phyloP scores from a whole-genome alignment of 1,140 invertebrate genomes.

The Sogatella furcifera region DNA sequence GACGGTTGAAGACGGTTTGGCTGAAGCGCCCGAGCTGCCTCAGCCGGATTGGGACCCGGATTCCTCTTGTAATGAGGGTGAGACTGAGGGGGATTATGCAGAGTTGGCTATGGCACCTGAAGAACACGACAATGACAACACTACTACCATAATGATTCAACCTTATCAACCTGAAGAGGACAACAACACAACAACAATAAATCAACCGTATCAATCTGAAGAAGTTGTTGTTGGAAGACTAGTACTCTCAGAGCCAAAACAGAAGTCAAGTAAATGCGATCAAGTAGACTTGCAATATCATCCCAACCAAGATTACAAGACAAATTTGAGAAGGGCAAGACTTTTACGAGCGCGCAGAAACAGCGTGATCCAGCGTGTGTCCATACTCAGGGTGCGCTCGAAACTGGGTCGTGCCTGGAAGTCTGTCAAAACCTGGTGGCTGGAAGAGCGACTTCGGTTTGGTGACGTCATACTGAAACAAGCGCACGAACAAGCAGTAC shows the following conservation, averaged over 20 bases:
- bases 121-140: neutral
- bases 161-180: neutral
- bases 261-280: neutral
- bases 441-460: constrained; percentile 9
- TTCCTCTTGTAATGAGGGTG: neutral
- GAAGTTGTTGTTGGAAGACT: neutral
- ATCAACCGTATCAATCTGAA: neutral
- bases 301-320: constrained; percentile 3
- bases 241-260: neutral
- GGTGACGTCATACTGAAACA: constrained; percentile 11
- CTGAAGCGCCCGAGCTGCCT: constrained; percentile 1
- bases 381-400: constrained; percentile 3
- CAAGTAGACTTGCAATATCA: constrained; percentile 9
- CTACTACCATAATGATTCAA: neutral
- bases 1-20: neutral
- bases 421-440: constrained; percentile 9
- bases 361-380: constrained; percentile 2
- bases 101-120: constrained; percentile 3
- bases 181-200: neutral
- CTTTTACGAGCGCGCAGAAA: neutral
- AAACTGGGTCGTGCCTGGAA: constrained; percentile 11
- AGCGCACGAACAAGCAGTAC: neutral
- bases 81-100: constrained; percentile 8
- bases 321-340: constrained; percentile 2
- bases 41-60: constrained; percentile 9